Conservation (phyloP, 2,797 vertebrate species). For the Sparidentex hasta region DNA sequence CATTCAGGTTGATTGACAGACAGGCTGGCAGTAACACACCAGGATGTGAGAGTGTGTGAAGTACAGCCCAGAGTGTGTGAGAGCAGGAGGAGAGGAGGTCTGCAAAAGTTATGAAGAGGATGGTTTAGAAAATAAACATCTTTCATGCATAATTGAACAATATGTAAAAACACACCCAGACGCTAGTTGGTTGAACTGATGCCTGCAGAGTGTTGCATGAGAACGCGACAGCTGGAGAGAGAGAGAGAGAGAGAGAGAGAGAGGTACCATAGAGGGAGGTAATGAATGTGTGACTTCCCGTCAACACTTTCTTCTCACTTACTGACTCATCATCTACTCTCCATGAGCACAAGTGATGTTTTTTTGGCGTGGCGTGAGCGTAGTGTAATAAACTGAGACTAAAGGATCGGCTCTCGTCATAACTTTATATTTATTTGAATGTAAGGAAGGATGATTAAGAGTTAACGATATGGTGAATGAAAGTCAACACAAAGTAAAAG, state of each 20-base stretch:
- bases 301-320: constrained; percentile 17
- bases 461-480: not conserved
- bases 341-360: not conserved
- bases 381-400: constrained; percentile 10
- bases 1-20: constrained; percentile 45
- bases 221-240: constrained; percentile 42
- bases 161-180: constrained; percentile 21
- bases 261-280: constrained; percentile 10
- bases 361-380: not conserved
- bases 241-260: constrained; percentile 12
- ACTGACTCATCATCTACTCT: constrained; percentile 41
- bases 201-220: constrained; percentile 28
- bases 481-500: not conserved
- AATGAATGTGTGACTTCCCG: constrained; percentile 48
- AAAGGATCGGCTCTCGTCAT: not conserved
- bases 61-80: constrained; percentile 18
- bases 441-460: not conserved
- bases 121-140: not conserved
- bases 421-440: not conserved
- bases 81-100: not conserved
- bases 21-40: constrained; percentile 1
- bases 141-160: not conserved
- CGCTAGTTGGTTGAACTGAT: constrained; percentile 26
- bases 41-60: constrained; percentile 28
- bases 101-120: not conserved